Evolutionary conservation across 2,113 vertebrate genomes (phyloP), one percentile per base, ranked within the genome.

Genomic region (Muntiacus muntjak): DNA sequence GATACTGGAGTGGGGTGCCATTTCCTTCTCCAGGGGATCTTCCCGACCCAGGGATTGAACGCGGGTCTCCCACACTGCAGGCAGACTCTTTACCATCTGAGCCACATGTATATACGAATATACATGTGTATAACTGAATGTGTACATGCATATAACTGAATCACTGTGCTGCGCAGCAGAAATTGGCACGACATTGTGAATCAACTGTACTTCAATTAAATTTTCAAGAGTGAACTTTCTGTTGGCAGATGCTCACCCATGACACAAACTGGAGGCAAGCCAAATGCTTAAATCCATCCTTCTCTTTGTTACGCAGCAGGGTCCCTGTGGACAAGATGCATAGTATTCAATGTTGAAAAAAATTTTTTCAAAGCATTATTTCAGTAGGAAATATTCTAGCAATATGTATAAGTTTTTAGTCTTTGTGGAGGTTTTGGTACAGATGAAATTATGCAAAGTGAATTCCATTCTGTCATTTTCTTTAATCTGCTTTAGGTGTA

Each of bases 401-500:
- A 83, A 30, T 47, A 40, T 33, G 23, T 45, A 7, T 47, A 82
- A 83, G 60, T 81, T 62, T 36, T 50, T 57, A 79, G 5, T 94
- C 54, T 19, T 86, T 97, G 30, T 30, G 78, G 58, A 96, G 0
- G 54, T 28, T 76, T n/a, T 7, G 71, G 79, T 28, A 36, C 7
- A 89, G 30, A 55, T 83, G 78, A 78, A 57, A 79, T 47, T 45
- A 60, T 90, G 55, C 33, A 25, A 23, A 76, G 5, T 94, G 78
- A 88, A 76, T n/a, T 40, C 2, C 36, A 3, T 23, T 78, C 33
- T 78, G 4, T 88, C 25, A 94, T 95, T 96, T 82, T 91, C 67
- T 96, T 97, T 98, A 96, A 13, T 88, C 93, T 96, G 94, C 50
- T 87, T 33, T 71, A 99, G 99, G 97, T 99, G 99, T 98, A 98